Conservation (phyloP, 2,888 invertebrate species). For the Drosophila gaucha region DNA sequence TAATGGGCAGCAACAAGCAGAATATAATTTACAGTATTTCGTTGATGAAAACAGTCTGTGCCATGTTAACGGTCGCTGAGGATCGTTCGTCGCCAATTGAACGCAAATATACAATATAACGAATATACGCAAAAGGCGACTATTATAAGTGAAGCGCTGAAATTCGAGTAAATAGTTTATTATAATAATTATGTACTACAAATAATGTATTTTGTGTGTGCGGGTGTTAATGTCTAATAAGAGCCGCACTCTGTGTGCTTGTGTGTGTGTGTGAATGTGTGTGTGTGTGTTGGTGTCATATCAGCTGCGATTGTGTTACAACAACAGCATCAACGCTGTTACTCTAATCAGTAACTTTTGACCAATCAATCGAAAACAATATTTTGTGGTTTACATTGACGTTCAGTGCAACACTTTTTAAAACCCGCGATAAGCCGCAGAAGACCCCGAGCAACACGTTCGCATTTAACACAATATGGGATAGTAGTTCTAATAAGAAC, state of each 20-base stretch:
- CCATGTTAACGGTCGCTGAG: constrained; percentile 46
- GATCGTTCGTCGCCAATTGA: constrained; percentile 40
- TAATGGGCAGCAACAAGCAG: constrained; percentile 46
- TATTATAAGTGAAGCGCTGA: constrained; percentile 23
- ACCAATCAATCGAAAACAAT: constrained; percentile 55
- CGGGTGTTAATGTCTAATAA: constrained; percentile 9
- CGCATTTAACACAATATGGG: constrained; percentile 25
- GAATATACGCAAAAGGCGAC: constrained; percentile 18
- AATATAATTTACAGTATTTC: constrained; percentile 51
- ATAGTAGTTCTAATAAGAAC: constrained; percentile 19
- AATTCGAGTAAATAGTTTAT: constrained; percentile 45
- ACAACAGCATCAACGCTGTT: constrained; percentile 19
- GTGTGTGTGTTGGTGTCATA: constrained; percentile 16
- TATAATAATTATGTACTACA: constrained; percentile 31
- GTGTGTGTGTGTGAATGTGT: constrained; percentile 9
- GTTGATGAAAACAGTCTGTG: constrained; percentile 49
- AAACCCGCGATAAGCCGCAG: constrained; percentile 55
- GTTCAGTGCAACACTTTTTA: constrained; percentile 33
- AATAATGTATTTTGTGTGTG: constrained; percentile 33
- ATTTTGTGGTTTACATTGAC: constrained; percentile 63
- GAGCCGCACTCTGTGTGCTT: constrained; percentile 2
- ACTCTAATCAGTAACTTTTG: constrained; percentile 62
- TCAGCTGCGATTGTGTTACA: constrained; percentile 30
- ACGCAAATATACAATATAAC: constrained; percentile 7
- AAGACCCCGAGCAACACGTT: constrained; percentile 28